Base-by-base conservation (phyloP, 2,113 vertebrate species). In the Peromyscus maniculatus region DNA sequence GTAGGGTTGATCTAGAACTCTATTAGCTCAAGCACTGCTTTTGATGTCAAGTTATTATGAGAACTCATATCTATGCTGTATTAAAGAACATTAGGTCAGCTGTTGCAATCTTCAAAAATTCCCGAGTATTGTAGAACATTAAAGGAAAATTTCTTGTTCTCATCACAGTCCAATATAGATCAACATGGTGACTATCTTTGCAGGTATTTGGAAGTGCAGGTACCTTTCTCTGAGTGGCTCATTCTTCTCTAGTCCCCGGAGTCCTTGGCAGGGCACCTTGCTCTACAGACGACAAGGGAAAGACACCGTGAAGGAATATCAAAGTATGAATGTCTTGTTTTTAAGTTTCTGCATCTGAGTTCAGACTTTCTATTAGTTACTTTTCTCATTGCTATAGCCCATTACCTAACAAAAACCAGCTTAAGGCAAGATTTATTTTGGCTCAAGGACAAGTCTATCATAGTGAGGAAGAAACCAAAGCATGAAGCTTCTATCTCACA, bases 31-130 rank as follows among this genome's bases (percentile, higher is more conserved):
- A 71, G 78, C 7, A 55, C 36, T 86, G 57, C 36, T 93, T 97
- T 93, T 91, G 4, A 83, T 79, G 66, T 83, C 59, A 96, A 71
- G 16, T 91, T 89, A 92, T 89, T 33, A 19, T 83, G 24, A 89
- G 31, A 82, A 57, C n/a, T 4, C 7, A 95, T 57, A 97, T 80
- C 7, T 15, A 28, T 55, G 16, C 69, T 89, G 26, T 95, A 82
- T 92, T 91, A 83, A 75, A 83, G 28, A 57, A 71, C 26, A 59
- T 79, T 87, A 79, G 36, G 4, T 69, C 31, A 84, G 16, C 62
- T 94, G 15, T 74, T 83, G 5, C 12, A 83, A 95, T 36, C 39
- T 93, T 43, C 62, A 19, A 71, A n/a, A 72, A 59, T 74, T 66
- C 82, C 24, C n/a, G 74, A 87, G 0, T 31, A 31, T 26, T 33